Evolutionary conservation across 1,140 invertebrate species (phyloP).

Genomic region (Brachystomella parvula): DNA sequence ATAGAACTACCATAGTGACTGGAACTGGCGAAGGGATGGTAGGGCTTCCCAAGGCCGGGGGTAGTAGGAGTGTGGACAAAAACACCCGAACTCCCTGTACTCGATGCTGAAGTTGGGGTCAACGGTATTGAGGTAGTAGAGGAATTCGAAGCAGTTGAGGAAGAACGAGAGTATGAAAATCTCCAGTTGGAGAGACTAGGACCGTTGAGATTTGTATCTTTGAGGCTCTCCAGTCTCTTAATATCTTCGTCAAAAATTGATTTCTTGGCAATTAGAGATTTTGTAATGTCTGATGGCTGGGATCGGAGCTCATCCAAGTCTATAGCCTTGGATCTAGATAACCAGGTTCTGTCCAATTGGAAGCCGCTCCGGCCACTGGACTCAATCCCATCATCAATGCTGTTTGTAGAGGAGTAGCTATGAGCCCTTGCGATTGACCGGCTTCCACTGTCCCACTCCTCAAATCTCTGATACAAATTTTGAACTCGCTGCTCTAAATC

Average conservation of each 20-base stretch:
- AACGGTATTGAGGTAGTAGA: slow-evolving; percentile 28
- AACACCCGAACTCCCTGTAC: slow-evolving; percentile 1
- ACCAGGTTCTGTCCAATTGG: slow-evolving; percentile 44
- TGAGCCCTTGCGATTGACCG: slow-evolving; percentile 41
- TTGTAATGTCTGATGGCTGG: slow-evolving; percentile 87
- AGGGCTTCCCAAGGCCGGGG: background rate
- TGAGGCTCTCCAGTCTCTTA: slow-evolving; percentile 75
- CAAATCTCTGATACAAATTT: slow-evolving; percentile 82
- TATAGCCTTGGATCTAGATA: slow-evolving; percentile 59
- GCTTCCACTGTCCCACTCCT: slow-evolving; percentile 69
- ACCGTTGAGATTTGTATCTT: slow-evolving; percentile 38
- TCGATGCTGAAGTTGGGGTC: slow-evolving; percentile 22
- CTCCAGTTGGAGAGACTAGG: slow-evolving; percentile 36
- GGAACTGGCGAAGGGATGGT: background rate
- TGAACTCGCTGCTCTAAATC: slow-evolving; percentile 77
- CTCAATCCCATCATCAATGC: background rate
- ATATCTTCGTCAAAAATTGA: slow-evolving; percentile 94
- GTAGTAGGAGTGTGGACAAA: background rate
- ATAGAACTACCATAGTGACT: background rate
- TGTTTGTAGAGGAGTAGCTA: background rate
- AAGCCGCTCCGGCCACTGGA: background rate
- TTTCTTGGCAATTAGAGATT: slow-evolving; percentile 78
- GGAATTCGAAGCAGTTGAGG: slow-evolving; percentile 30
- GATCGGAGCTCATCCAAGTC: slow-evolving; percentile 57
- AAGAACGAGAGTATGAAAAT: slow-evolving; percentile 38